phyloP scores from a whole-genome alignment of 1,140 invertebrate species.

The Zaprionus lachaisei region DNA sequence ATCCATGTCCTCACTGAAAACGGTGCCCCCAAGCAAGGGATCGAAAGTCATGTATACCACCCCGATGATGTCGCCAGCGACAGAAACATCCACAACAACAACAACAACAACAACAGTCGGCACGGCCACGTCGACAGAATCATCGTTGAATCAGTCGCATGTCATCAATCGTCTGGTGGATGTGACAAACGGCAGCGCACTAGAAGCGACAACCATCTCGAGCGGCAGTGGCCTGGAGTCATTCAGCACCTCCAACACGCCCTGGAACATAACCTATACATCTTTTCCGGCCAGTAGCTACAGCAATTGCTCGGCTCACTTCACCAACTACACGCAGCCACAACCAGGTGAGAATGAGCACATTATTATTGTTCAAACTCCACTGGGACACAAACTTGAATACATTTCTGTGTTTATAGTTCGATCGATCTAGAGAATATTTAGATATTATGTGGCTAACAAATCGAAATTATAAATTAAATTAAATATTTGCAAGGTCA shows the following conservation, averaged over 20 bases:
- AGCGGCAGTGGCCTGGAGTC: conserved; percentile 21
- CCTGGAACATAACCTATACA: conserved; percentile 55
- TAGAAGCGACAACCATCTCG: conserved; percentile 38
- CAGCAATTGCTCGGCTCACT: conserved; percentile 72
- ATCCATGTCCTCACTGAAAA: conserved; percentile 23
- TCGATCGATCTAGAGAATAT: no score
- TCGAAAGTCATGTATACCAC: conserved; percentile 4
- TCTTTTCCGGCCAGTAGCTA: conserved; percentile 59
- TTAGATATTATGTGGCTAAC: no score
- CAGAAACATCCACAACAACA: conserved; percentile 15
- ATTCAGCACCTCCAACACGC: conserved; percentile 3
- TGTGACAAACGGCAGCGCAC: conserved; percentile 28
- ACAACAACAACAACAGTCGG: conserved; percentile 5
- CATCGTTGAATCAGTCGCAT: conserved; percentile 17
- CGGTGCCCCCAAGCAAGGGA: neutral
- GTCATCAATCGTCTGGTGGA: conserved; percentile 45
- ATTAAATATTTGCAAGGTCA: no score
- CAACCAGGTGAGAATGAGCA: conserved; percentile 60
- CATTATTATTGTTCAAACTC: neutral
- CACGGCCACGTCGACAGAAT: neutral
- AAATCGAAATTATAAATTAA: no score
- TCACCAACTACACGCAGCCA: conserved; percentile 78
- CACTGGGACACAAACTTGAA: neutral
- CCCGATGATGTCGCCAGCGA: conserved; percentile 8
- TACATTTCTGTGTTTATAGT: no score